phyloP scores from a whole-genome alignment of 1,140 invertebrate species.

The Drosophila insularis region DNA sequence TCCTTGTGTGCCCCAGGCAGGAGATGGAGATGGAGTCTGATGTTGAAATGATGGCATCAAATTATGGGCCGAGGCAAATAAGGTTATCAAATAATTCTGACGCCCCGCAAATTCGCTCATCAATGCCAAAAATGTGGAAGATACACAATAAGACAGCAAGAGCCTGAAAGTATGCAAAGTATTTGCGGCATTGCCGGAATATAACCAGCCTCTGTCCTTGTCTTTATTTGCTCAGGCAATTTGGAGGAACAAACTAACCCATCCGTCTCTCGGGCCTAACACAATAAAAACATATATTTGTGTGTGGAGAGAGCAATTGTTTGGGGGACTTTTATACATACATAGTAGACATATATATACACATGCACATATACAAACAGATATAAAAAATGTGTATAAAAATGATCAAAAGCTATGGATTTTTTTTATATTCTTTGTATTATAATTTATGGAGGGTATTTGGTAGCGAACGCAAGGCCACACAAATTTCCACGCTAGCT shows the following conservation, averaged over 20 bases:
- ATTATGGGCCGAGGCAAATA: conserved; percentile 50
- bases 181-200: conserved; percentile 31
- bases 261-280: conserved; percentile 35
- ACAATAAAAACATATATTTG: conserved; percentile 43
- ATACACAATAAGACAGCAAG: conserved; percentile 24
- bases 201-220: conserved; percentile 22
- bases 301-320: background rate
- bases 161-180: conserved; percentile 32
- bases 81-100: conserved; percentile 66
- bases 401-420: conserved; percentile 71
- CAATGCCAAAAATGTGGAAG: conserved; percentile 58
- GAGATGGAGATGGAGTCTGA: conserved; percentile 42
- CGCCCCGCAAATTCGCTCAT: conserved; percentile 50
- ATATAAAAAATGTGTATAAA: conserved; percentile 21
- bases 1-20: conserved; percentile 47
- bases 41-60: conserved; percentile 56
- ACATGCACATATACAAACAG: background rate
- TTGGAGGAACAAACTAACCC: conserved; percentile 1
- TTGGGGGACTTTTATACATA: background rate
- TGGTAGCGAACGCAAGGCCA: conserved; percentile 43
- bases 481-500: conserved; percentile 61
- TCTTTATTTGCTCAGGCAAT: conserved; percentile 3
- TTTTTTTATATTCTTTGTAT: conserved; percentile 68
- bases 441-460: conserved; percentile 75
- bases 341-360: background rate